Percentiles rank a stretch among this genome's conserved stretches.
These are phyloP conservation scores for Phoeniculus purpureus DNA, from an alignment of 2,797 vertebrate genomes.

Conservation along the genomic window DNA sequence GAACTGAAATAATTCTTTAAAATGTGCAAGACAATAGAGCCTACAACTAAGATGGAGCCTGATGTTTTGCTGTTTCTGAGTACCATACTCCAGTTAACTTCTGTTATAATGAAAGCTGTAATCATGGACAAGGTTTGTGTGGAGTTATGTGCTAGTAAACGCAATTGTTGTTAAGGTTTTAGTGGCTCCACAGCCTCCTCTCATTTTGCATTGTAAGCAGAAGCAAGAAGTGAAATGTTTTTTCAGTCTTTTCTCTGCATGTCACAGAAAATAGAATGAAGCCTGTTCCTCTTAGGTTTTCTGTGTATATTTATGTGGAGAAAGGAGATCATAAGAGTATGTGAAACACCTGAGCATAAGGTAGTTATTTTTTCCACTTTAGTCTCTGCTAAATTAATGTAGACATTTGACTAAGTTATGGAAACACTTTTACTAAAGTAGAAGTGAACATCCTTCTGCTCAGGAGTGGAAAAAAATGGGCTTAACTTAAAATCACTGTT, in stretches of 20 bases:
- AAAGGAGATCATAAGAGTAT: not conserved
- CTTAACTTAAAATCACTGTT: slow-evolving; percentile 19
- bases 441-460: not conserved
- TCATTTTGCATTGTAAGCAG: not conserved
- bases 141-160: not conserved
- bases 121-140: not conserved
- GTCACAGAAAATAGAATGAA: not conserved
- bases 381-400: not conserved
- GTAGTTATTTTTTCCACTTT: not conserved
- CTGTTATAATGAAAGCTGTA: not conserved
- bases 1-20: slow-evolving; percentile 9
- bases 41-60: not conserved
- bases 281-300: not conserved
- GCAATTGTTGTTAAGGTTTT: not conserved
- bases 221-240: not conserved
- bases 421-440: not conserved
- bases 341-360: not conserved
- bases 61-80: not conserved
- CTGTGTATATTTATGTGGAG: not conserved
- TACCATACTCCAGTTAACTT: not conserved
- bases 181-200: not conserved
- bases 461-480: not conserved
- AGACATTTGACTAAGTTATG: not conserved
- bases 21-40: not conserved
- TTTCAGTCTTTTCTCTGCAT: not conserved